These are phyloP conservation scores for Callocephalon fimbriatum DNA, from an alignment of 2,113 vertebrate species.

Conservation along the genomic window DNA sequence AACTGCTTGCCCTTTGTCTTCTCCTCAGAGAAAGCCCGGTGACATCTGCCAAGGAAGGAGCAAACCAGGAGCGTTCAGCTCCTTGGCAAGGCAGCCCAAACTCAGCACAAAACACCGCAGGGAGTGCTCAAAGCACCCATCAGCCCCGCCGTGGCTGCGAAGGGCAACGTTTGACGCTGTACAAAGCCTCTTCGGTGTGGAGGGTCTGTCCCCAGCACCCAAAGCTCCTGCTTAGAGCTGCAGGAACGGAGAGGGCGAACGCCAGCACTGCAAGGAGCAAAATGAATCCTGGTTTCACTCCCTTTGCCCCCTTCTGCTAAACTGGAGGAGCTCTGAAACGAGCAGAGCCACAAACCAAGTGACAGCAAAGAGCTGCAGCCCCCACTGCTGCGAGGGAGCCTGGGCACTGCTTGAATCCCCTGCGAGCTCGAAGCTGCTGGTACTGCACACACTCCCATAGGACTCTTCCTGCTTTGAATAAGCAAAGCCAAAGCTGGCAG, in stretches of 20 bases:
- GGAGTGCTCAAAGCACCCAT: background rate
- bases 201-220: background rate
- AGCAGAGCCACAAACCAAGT: background rate
- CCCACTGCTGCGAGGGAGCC: background rate
- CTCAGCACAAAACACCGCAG: fast-evolving
- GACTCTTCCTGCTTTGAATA: background rate
- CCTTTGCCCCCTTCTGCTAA: background rate
- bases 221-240: background rate
- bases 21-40: background rate
- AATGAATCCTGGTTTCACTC: background rate
- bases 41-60: background rate
- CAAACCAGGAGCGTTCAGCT: background rate
- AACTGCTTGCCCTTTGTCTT: background rate
- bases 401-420: background rate
- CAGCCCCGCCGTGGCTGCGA: background rate
- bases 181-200: background rate
- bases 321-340: background rate
- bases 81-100: background rate
- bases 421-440: background rate
- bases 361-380: background rate
- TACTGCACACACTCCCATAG: background rate
- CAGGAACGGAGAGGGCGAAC: background rate
- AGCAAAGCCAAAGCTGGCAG: background rate
- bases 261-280: background rate
- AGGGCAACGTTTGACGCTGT: background rate